Evolutionary conservation across 2,888 invertebrate genomes (phyloP).

Genomic region (Scaptomyza polygonia): DNA sequence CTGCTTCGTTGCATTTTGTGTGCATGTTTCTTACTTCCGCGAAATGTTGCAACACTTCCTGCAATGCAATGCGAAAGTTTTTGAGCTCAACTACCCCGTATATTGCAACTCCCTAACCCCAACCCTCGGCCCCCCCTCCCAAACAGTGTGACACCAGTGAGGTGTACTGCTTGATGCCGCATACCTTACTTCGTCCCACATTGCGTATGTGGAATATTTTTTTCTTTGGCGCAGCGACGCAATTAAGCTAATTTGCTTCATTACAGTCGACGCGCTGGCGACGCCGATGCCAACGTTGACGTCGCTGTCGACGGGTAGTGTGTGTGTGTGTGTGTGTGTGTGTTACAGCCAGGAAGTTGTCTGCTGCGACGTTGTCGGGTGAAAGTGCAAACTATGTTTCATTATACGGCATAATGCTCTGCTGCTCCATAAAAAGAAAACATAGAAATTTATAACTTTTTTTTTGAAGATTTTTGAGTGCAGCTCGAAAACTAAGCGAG

Average conservation of each 20-base stretch:
- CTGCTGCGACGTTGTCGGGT: constrained; percentile 44
- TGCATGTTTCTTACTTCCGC: constrained; percentile 65
- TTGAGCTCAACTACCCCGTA: constrained; percentile 14
- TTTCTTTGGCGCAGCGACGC: constrained; percentile 62
- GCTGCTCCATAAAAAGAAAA: background rate
- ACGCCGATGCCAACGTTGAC: constrained; percentile 16
- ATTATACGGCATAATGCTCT: constrained; percentile 46
- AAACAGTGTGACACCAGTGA: background rate
- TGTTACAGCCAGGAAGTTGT: constrained; percentile 56
- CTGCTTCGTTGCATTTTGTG: constrained; percentile 62
- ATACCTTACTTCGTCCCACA: constrained; percentile 22
- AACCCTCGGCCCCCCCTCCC: background rate
- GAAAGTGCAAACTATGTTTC: constrained; percentile 68
- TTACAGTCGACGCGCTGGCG: constrained; percentile 52
- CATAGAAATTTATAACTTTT: too few relatives aligned
- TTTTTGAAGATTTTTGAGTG: too few relatives aligned
- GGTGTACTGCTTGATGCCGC: constrained; percentile 10
- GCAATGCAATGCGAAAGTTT: constrained; percentile 62
- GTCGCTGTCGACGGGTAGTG: constrained; percentile 33
- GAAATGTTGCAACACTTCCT: constrained; percentile 68
- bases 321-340: constrained; percentile 42
- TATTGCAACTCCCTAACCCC: background rate
- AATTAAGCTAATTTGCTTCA: constrained; percentile 70
- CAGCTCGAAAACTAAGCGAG: too few relatives aligned
- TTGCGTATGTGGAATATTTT: constrained; percentile 65